phyloP scores from a whole-genome alignment of 2,113 vertebrate species.

The Coreoperca whiteheadi region DNA sequence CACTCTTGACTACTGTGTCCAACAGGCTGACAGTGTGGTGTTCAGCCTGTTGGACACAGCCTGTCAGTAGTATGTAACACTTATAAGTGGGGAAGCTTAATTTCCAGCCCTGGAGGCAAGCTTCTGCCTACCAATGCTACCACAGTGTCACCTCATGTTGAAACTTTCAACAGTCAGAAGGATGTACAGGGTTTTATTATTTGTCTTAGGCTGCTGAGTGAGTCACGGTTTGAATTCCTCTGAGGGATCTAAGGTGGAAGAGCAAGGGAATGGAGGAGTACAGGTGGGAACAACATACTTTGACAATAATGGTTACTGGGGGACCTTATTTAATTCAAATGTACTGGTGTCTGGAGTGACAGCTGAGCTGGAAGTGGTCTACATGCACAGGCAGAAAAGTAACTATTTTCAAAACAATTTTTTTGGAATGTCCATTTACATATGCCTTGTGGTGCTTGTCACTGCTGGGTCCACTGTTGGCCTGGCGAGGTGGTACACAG shows the following conservation, averaged over 20 bases:
- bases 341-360: background rate
- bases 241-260: background rate
- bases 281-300: background rate
- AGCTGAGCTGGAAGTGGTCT: background rate
- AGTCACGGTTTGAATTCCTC: background rate
- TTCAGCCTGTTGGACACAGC: slow-evolving; percentile 73
- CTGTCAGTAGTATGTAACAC: slow-evolving; percentile 60
- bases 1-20: slow-evolving; percentile 72
- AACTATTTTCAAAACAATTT: background rate
- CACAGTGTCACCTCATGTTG: slow-evolving; percentile 24
- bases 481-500: background rate
- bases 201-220: slow-evolving; percentile 8
- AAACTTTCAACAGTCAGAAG: slow-evolving; percentile 16
- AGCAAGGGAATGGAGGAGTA: background rate
- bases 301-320: background rate
- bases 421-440: background rate
- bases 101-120: slow-evolving; percentile 49
- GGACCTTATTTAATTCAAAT: background rate
- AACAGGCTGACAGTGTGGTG: slow-evolving; percentile 64
- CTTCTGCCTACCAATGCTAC: slow-evolving; percentile 17
- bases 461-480: background rate
- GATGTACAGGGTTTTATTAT: slow-evolving; percentile 25
- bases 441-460: background rate
- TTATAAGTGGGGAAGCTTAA: slow-evolving; percentile 53
- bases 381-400: background rate